A percentile compares a stretch with the other conserved stretches of the same genome.
Conservation (phyloP, 2,797 vertebrate genomes). For the Scolopax rusticola region DNA sequence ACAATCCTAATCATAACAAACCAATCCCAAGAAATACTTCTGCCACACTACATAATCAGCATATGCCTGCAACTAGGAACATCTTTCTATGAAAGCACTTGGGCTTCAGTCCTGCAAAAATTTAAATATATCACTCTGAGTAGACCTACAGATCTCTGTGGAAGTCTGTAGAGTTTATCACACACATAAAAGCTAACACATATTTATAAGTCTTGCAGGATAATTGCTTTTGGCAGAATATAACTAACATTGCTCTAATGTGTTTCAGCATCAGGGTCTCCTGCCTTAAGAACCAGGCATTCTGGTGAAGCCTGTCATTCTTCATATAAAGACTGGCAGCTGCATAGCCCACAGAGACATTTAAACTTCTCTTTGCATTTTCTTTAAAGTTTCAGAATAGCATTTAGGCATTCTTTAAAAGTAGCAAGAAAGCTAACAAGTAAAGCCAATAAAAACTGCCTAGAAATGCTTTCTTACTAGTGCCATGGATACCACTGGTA, state of each 20-base stretch:
- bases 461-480: conserved; percentile 1
- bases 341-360: conserved; percentile 55
- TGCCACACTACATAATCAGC: conserved; percentile 15
- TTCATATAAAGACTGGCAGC: conserved; percentile 55
- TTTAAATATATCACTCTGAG: conserved; percentile 56
- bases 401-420: conserved; percentile 33
- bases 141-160: conserved; percentile 52
- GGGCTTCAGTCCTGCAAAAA: conserved; percentile 64
- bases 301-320: conserved; percentile 64
- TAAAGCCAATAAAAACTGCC: neutral
- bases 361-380: conserved; percentile 55
- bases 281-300: conserved; percentile 49
- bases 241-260: conserved; percentile 57
- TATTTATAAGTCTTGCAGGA: conserved; percentile 49
- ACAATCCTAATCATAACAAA: neutral
- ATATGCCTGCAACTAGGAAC: conserved; percentile 44
- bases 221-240: conserved; percentile 69
- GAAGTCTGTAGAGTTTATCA: conserved; percentile 61
- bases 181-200: conserved; percentile 30
- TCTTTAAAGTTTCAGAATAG: conserved; percentile 44
- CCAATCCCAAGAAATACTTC: conserved; percentile 29
- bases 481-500: conserved; percentile 11
- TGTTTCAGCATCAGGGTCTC: conserved; percentile 53
- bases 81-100: conserved; percentile 48
- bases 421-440: conserved; percentile 18